Evolutionary conservation across 1,140 invertebrate species (phyloP).

Genomic region (Paralvinella palmiformis): DNA sequence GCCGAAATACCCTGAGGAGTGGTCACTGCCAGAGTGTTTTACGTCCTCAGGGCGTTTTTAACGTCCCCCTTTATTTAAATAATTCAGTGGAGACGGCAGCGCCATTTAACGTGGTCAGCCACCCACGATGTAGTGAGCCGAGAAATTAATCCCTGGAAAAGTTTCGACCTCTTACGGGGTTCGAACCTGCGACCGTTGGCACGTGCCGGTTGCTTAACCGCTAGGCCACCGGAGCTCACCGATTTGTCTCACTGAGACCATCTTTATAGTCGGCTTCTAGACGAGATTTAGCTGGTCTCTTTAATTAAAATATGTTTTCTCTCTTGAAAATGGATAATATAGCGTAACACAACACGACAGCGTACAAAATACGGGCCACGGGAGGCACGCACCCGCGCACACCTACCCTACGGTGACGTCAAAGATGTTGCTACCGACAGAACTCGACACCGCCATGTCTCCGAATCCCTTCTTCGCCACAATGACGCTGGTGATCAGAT

Average conservation of each 20-base stretch:
- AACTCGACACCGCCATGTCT: slow-evolving; percentile 51
- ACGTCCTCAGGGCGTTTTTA: too few relatives aligned
- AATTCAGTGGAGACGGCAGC: too few relatives aligned
- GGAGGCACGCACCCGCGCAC: not conserved
- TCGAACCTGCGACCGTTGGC: too few relatives aligned
- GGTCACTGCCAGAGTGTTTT: too few relatives aligned
- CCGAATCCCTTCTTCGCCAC: slow-evolving; percentile 51
- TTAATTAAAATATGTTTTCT: not conserved
- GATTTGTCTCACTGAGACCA: not conserved
- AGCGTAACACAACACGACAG: not conserved
- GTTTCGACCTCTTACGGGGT: too few relatives aligned
- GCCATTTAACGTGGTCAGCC: too few relatives aligned
- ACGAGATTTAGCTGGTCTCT: too few relatives aligned
- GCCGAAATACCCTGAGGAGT: too few relatives aligned
- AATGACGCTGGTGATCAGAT: slow-evolving; percentile 53
- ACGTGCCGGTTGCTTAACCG: not conserved
- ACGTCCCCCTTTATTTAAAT: too few relatives aligned
- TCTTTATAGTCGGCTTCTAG: too few relatives aligned
- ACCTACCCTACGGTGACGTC: slow-evolving; percentile 47
- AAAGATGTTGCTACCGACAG: slow-evolving; percentile 50
- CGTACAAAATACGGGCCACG: not conserved
- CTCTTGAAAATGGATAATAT: not conserved
- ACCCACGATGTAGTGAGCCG: too few relatives aligned
- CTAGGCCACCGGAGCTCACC: not conserved
- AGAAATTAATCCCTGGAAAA: too few relatives aligned